Conservation (phyloP, 1,140 invertebrate species). For the Streblospio benedicti region DNA sequence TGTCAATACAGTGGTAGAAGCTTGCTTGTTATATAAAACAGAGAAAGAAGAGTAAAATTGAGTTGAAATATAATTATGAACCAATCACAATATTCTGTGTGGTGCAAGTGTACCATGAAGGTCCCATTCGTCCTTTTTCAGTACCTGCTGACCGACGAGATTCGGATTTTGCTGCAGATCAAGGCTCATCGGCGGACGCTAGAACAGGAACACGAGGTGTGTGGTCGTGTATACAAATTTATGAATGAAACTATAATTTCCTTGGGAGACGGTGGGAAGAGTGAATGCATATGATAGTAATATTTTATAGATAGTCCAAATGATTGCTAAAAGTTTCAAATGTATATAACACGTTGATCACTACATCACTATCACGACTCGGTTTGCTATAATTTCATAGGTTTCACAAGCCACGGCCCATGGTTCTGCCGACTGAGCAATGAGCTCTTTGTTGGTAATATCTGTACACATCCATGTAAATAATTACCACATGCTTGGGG, state of each 20-base stretch:
- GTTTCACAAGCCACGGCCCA: not conserved
- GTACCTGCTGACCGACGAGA: slow-evolving; percentile 25
- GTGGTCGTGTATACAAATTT: not conserved
- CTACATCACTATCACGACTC: not conserved
- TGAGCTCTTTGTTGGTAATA: not conserved
- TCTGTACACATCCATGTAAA: not conserved
- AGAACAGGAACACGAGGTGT: slow-evolving; percentile 24
- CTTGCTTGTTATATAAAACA: too few relatives aligned
- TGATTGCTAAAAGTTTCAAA: not conserved
- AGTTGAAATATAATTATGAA: too few relatives aligned
- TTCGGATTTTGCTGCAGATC: slow-evolving; percentile 21
- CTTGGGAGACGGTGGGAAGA: not conserved
- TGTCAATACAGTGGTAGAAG: too few relatives aligned
- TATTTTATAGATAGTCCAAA: not conserved
- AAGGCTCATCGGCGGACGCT: slow-evolving; percentile 18
- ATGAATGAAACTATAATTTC: not conserved
- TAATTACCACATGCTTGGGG: not conserved
- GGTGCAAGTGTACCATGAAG: too few relatives aligned
- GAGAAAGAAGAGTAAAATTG: too few relatives aligned
- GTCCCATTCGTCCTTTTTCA: slow-evolving; percentile 4
- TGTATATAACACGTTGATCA: not conserved
- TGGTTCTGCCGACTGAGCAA: not conserved
- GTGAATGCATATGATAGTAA: not conserved
- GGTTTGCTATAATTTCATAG: not conserved
- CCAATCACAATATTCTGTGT: too few relatives aligned